These are phyloP conservation scores for Vidua macroura DNA, from an alignment of 2,113 vertebrate species.

Conservation along the genomic window DNA sequence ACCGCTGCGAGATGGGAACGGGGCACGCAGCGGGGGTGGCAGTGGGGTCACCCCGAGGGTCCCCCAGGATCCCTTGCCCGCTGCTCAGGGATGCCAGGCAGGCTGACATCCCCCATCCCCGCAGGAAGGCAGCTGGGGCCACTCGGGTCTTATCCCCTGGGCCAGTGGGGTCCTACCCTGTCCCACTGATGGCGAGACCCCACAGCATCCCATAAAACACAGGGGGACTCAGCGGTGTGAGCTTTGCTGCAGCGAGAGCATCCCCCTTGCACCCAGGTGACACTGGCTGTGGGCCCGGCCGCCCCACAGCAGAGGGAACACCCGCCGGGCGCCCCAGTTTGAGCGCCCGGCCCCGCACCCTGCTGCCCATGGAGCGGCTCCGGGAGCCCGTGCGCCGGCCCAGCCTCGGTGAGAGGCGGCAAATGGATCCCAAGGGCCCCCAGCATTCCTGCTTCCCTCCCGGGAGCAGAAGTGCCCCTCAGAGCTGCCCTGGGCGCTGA, in stretches of 20 bases:
- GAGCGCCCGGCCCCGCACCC: accelerated
- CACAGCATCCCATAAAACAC: not conserved
- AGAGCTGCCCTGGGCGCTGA: not conserved
- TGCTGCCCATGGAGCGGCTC: accelerated
- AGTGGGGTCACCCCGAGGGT: not conserved
- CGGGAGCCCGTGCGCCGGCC: not conserved
- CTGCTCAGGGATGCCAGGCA: not conserved
- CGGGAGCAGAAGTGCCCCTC: not conserved
- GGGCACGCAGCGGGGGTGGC: not conserved
- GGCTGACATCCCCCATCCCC: not conserved
- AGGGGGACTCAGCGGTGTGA: accelerated
- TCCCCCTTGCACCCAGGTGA: not conserved
- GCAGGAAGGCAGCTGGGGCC: not conserved
- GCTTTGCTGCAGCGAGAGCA: not conserved
- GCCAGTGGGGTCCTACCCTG: accelerated
- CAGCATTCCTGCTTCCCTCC: not conserved
- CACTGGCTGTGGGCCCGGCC: accelerated
- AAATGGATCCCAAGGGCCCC: slow-evolving; percentile 51
- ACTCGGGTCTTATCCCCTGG: not conserved
- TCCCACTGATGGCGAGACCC: not conserved
- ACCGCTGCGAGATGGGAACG: accelerated
- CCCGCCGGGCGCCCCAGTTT: too few species aligned
- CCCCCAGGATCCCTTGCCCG: not conserved
- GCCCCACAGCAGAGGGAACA: accelerated
- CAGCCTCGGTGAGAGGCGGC: not conserved